Conservation (phyloP, 2,888 invertebrate genomes). For the Meliscaeva auricollis region DNA sequence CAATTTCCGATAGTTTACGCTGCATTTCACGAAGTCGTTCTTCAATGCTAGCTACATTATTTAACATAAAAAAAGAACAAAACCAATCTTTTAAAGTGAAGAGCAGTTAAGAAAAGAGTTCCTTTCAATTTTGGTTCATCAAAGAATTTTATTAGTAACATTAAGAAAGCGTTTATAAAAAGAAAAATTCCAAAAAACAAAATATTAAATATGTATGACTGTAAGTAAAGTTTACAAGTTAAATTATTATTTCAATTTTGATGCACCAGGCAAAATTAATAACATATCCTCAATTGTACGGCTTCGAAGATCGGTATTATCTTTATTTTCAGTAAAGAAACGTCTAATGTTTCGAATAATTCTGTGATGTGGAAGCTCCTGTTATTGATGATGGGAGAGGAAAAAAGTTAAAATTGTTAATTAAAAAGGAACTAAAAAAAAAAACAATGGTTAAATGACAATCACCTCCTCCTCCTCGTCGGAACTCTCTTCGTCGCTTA, state of each 20-base stretch:
- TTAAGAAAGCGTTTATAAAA: conserved; percentile 60
- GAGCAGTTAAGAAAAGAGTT: conserved; percentile 16
- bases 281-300: conserved; percentile 84
- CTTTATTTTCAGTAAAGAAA: conserved; percentile 83
- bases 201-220: conserved; percentile 2
- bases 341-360: conserved; percentile 86
- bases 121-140: not conserved
- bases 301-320: conserved; percentile 81
- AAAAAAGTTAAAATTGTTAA: conserved; percentile 62
- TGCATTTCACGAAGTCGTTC: conserved; percentile 83
- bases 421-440: conserved; percentile 32
- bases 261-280: conserved; percentile 81
- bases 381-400: conserved; percentile 76
- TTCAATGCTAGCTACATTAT: conserved; percentile 79
- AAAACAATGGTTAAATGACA: conserved; percentile 65
- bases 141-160: conserved; percentile 65
- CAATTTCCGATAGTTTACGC: conserved; percentile 83
- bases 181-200: conserved; percentile 34
- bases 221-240: too few species aligned
- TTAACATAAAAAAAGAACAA: conserved; percentile 2
- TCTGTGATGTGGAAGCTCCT: conserved; percentile 87
- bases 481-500: conserved; percentile 83
- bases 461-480: conserved; percentile 82
- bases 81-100: not conserved
- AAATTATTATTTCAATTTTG: conserved; percentile 77